These are phyloP conservation scores for Listrodromus nycthemerus DNA, from an alignment of 2,888 invertebrate genomes.

Conservation along the genomic window DNA sequence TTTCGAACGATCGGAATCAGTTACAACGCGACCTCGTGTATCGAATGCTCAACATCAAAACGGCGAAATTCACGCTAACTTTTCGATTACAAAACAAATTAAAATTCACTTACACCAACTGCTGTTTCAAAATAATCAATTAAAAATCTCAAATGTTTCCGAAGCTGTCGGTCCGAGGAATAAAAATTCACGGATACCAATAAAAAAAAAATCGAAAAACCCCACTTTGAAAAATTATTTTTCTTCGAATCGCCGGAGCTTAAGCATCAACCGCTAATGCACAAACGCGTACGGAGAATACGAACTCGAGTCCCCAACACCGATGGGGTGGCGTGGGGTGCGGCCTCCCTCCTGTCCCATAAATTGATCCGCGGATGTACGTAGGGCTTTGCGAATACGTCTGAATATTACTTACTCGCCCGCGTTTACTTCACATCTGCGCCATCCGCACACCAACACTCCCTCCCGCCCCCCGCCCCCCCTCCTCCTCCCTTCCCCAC, in stretches of 20 bases:
- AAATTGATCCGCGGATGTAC: slow-evolving; percentile 79
- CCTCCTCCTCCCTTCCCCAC: too few species aligned
- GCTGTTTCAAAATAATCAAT: not conserved
- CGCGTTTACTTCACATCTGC: not conserved
- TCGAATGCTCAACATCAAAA: not conserved
- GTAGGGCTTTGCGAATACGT: slow-evolving; percentile 16
- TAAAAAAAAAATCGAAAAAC: not conserved
- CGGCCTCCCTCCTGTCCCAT: slow-evolving; percentile 71
- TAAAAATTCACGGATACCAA: not conserved
- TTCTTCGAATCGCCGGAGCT: not conserved
- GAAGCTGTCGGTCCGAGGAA: not conserved
- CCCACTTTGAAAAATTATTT: too few species aligned
- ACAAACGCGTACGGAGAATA: not conserved
- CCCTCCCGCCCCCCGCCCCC: too few species aligned
- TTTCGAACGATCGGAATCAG: not conserved
- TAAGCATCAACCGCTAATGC: not conserved
- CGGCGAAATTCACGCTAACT: not conserved
- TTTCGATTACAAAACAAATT: too few species aligned
- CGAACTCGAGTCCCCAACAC: not conserved
- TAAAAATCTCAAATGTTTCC: not conserved
- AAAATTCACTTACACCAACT: not conserved
- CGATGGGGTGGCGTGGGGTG: slow-evolving; percentile 67
- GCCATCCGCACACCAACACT: slow-evolving; percentile 1
- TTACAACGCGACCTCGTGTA: not conserved
- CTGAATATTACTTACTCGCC: slow-evolving; percentile 39